These are phyloP conservation scores for Eupithecia exiguata DNA, from an alignment of 2,888 invertebrate genomes.

Conservation along the genomic window DNA sequence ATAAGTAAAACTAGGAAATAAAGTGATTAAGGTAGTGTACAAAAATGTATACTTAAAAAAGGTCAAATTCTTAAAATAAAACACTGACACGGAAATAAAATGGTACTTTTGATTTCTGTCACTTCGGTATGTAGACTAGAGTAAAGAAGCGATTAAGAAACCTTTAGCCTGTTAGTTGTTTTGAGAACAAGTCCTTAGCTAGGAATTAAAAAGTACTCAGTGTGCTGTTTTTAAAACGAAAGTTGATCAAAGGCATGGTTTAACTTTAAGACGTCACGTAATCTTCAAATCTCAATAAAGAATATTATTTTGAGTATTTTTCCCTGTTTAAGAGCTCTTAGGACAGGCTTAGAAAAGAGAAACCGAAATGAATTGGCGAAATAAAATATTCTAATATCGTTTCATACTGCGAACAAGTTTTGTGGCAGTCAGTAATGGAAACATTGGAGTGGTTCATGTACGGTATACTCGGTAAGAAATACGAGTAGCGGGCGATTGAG, in stretches of 20 bases:
- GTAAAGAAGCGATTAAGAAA: no score
- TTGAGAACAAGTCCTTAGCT: no score
- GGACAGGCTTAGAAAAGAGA: background rate
- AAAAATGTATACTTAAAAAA: no score
- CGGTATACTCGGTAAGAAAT: conserved; percentile 12
- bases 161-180: no score
- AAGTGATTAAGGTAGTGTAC: no score
- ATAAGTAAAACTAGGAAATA: no score
- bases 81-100: no score
- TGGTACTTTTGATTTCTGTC: no score
- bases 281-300: background rate
- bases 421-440: conserved; percentile 12
- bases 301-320: background rate
- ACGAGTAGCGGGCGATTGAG: conserved; percentile 17
- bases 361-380: conserved; percentile 10
- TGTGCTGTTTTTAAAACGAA: background rate
- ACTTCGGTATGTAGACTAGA: no score
- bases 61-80: no score
- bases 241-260: background rate
- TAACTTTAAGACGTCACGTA: background rate
- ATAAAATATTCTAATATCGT: conserved; percentile 3
- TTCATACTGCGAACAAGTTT: conserved; percentile 10
- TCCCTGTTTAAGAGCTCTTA: background rate
- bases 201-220: no score
- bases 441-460: conserved; percentile 15